Evolutionary conservation across 2,113 vertebrate genomes (phyloP).

Genomic region (Pseudorhombus dupliciocellatus): DNA sequence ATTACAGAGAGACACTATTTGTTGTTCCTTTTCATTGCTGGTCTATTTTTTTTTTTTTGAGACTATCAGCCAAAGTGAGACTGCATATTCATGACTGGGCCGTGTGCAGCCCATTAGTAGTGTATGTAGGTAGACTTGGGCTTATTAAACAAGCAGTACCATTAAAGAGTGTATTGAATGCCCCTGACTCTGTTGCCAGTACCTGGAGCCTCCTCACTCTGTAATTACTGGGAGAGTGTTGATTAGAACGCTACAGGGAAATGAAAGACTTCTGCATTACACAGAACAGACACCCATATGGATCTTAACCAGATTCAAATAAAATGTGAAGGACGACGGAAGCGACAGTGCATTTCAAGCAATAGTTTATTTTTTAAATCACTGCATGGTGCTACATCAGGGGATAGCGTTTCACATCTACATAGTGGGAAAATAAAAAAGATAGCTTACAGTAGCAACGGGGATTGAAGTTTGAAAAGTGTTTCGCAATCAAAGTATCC

Average conservation of each 20-base stretch:
- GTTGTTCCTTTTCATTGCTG: constrained; percentile 62
- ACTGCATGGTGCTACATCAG: not conserved
- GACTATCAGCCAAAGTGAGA: constrained; percentile 58
- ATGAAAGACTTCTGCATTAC: constrained; percentile 39
- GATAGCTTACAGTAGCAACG: not conserved
- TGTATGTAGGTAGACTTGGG: constrained; percentile 64
- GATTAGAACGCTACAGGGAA: constrained; percentile 56
- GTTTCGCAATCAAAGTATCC: not conserved
- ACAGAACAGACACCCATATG: constrained; percentile 25
- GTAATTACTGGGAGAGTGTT: constrained; percentile 62
- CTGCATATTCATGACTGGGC: constrained; percentile 71
- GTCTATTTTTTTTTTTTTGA: constrained; percentile 50
- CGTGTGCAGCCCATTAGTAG: constrained; percentile 63
- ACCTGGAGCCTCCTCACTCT: constrained; percentile 57
- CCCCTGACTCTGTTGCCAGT: constrained; percentile 44
- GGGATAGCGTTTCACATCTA: not conserved
- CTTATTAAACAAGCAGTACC: constrained; percentile 58
- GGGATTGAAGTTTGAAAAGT: constrained; percentile 22
- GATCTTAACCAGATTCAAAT: constrained; percentile 25
- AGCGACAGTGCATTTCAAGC: constrained; percentile 17
- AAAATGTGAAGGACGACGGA: constrained; percentile 23
- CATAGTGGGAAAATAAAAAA: not conserved
- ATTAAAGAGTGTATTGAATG: constrained; percentile 60
- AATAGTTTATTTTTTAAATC: constrained; percentile 3
- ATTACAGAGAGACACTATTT: constrained; percentile 64